Conservation (phyloP, 2,797 vertebrate genomes). For the Trichosurus vulpecula region DNA sequence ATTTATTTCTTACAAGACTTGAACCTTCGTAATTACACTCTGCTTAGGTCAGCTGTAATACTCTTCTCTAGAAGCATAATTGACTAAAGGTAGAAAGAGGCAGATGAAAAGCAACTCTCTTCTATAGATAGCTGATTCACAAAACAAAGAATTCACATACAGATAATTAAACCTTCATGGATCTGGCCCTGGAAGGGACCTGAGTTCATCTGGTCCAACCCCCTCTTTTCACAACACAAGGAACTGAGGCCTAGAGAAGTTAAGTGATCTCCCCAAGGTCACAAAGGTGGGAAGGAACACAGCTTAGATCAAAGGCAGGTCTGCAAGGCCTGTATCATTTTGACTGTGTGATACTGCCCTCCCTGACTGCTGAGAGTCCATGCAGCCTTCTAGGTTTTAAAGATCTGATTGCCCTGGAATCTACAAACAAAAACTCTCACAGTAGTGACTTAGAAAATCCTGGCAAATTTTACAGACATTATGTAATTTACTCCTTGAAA, state of each 20-base stretch:
- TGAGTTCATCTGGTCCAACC: neutral
- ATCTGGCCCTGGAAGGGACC: neutral
- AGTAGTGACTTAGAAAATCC: neutral
- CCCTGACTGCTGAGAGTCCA: neutral
- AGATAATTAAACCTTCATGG: neutral
- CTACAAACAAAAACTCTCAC: neutral
- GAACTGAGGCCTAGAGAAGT: neutral
- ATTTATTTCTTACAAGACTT: neutral
- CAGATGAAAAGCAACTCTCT: neutral
- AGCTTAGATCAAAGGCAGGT: neutral
- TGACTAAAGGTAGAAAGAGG: neutral
- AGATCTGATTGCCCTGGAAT: neutral
- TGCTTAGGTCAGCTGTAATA: neutral
- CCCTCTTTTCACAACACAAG: neutral
- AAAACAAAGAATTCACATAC: neutral
- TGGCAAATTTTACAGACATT: neutral
- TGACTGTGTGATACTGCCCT: neutral
- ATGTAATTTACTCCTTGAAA: neutral
- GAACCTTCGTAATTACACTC: neutral
- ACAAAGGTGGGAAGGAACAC: neutral
- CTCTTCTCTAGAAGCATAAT: neutral
- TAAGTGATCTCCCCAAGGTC: neutral
- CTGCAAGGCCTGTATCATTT: neutral
- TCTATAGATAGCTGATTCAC: neutral
- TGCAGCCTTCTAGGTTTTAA: neutral